A percentile compares a stretch with the other conserved stretches of the same genome.
These are phyloP conservation scores for Alloscopus bannaensis DNA, from an alignment of 2,888 invertebrate genomes.

Conservation along the genomic window DNA sequence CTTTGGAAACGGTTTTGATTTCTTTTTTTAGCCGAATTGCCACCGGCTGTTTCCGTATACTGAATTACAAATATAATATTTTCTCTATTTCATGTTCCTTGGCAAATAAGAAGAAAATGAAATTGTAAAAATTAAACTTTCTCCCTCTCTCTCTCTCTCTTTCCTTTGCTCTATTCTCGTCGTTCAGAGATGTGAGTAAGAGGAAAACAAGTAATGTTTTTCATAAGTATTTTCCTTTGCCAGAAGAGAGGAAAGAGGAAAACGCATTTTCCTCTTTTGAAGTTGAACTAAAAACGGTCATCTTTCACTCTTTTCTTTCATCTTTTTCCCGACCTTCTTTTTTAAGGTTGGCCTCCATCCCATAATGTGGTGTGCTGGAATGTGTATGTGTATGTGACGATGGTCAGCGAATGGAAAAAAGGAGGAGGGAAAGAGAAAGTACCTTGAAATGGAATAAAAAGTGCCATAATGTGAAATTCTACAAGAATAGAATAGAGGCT, in stretches of 20 bases:
- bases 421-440: background rate
- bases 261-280: slow-evolving; percentile 17
- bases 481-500: background rate
- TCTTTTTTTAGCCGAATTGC: too few species aligned
- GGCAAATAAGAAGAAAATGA: slow-evolving; percentile 1
- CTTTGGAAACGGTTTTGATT: too few species aligned
- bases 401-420: background rate
- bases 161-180: too few species aligned
- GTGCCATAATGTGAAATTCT: background rate
- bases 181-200: background rate
- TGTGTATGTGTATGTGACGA: background rate
- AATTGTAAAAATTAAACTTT: slow-evolving; percentile 12
- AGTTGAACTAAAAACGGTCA: slow-evolving; percentile 5
- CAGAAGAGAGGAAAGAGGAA: too few species aligned
- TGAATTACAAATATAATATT: background rate
- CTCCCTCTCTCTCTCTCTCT: background rate
- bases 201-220: slow-evolving; percentile 16
- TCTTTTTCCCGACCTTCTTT: background rate
- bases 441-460: background rate
- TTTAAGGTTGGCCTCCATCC: background rate
- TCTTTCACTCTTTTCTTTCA: background rate
- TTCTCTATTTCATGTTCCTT: slow-evolving; percentile 2
- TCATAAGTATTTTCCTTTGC: slow-evolving; percentile 1
- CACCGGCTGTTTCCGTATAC: background rate
- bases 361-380: too few species aligned